Conservation (phyloP, 2,113 vertebrate genomes). For the Phyllostomus hastatus region DNA sequence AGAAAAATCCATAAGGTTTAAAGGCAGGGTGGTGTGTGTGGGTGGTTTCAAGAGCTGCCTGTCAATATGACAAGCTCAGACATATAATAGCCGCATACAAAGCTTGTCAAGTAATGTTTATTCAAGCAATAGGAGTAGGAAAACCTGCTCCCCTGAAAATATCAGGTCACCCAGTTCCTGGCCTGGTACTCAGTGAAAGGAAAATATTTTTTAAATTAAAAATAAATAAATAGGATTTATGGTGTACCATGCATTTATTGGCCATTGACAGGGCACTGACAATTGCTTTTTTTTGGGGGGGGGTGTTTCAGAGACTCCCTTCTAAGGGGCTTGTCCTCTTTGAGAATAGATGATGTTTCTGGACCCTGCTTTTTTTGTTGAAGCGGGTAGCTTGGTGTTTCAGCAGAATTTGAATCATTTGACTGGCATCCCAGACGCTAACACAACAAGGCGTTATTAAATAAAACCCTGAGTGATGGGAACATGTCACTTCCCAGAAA, state of each 20-base stretch:
- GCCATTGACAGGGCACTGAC: not conserved
- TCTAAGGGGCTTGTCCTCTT: not conserved
- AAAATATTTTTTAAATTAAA: conserved; percentile 19
- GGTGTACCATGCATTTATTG: not conserved
- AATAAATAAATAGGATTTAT: not conserved
- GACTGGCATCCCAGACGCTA: not conserved
- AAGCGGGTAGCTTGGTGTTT: not conserved
- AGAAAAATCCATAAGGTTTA: not conserved
- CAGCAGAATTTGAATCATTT: not conserved
- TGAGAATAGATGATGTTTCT: not conserved
- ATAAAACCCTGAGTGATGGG: not conserved
- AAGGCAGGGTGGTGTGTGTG: not conserved
- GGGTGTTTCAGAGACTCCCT: not conserved
- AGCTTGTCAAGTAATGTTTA: not conserved
- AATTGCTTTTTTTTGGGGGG: not conserved
- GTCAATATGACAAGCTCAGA: not conserved
- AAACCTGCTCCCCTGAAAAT: not conserved
- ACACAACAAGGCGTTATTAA: not conserved
- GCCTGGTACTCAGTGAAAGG: not conserved
- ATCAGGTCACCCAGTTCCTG: not conserved
- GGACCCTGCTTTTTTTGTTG: not conserved
- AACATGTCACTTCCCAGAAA: not conserved
- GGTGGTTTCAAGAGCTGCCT: not conserved
- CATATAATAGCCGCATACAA: no score
- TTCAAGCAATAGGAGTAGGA: not conserved